Percentiles rank a stretch among this genome's conserved stretches.
phyloP scores from a whole-genome alignment of 2,888 invertebrate species.

The Eupsilia transversa region DNA sequence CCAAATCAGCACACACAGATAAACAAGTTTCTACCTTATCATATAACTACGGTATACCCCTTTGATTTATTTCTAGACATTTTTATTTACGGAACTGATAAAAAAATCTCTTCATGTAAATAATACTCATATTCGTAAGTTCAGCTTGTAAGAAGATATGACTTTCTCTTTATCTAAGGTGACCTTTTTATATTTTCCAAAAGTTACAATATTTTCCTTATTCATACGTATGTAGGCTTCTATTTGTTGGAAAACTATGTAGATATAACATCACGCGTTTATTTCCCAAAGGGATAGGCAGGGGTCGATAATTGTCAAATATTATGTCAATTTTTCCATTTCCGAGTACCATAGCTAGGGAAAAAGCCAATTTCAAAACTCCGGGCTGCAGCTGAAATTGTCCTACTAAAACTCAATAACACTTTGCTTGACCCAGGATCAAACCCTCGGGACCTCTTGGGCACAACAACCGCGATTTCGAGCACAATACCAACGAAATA shows the following conservation, averaged over 20 bases:
- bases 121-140: background rate
- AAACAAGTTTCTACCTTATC: constrained; percentile 7
- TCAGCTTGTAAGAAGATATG: background rate
- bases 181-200: background rate
- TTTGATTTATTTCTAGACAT: background rate
- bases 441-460: constrained; percentile 32
- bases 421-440: constrained; percentile 35
- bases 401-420: constrained; percentile 38
- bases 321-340: constrained; percentile 10
- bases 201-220: background rate
- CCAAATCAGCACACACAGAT: background rate
- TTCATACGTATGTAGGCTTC: background rate
- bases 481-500: constrained; percentile 14
- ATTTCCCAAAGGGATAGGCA: constrained; percentile 28
- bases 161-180: background rate
- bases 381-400: constrained; percentile 11
- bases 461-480: constrained; percentile 20
- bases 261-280: constrained; percentile 4
- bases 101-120: background rate
- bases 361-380: constrained; percentile 15
- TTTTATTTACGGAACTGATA: background rate
- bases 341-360: constrained; percentile 4
- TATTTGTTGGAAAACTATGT: constrained; percentile 1
- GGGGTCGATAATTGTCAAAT: constrained; percentile 23
- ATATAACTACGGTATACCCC: background rate